Evolutionary conservation across 1,140 invertebrate species (phyloP).

Genomic region (Dolichoris vasculosae): DNA sequence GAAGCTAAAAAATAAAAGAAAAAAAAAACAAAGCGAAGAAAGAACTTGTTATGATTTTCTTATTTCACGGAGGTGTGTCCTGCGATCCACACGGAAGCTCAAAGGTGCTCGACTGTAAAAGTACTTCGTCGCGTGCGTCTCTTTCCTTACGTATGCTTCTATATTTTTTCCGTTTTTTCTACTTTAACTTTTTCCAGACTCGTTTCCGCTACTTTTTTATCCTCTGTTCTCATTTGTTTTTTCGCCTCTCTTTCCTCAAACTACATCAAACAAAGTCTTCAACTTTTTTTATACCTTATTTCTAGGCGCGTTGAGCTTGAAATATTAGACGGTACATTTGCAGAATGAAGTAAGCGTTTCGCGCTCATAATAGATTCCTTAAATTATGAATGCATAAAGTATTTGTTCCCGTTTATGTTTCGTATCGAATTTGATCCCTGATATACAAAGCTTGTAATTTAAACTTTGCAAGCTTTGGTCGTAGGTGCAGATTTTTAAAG

Average conservation of each 20-base stretch:
- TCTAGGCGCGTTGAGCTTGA: neutral
- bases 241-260: constrained; percentile 1
- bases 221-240: neutral
- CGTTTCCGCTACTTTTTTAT: neutral
- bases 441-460: neutral
- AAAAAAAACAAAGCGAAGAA: neutral
- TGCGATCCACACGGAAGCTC: constrained; percentile 29
- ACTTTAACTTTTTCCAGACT: neutral
- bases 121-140: neutral
- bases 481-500: no score
- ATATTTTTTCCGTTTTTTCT: neutral
- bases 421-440: neutral
- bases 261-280: constrained; percentile 33
- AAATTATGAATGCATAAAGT: constrained; percentile 26
- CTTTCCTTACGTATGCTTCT: neutral
- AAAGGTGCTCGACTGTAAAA: constrained; percentile 44
- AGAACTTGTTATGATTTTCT: constrained; percentile 39
- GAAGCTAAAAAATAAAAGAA: neutral
- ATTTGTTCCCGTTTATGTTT: neutral
- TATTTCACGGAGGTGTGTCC: neutral
- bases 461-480: neutral
- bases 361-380: neutral
- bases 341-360: constrained; percentile 22
- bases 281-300: neutral
- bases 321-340: constrained; percentile 41